Evolutionary conservation across 2,113 vertebrate genomes (phyloP).

Genomic region (Sturnus vulgaris): DNA sequence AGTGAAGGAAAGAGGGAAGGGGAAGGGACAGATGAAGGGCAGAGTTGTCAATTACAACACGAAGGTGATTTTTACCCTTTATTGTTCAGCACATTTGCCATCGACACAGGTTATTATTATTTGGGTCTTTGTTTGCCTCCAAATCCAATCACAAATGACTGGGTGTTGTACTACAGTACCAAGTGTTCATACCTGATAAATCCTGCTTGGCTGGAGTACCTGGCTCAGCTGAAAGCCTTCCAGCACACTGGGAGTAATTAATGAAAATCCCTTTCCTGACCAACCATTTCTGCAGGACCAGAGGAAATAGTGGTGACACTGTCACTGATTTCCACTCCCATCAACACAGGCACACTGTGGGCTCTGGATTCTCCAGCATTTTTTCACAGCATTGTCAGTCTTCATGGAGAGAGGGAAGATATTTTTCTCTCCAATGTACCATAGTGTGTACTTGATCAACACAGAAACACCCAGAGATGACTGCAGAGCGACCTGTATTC

Average conservation of each 20-base stretch:
- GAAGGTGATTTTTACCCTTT: neutral
- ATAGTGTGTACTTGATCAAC: neutral
- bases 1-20: neutral
- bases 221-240: neutral
- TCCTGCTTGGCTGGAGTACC: constrained; percentile 1
- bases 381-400: neutral
- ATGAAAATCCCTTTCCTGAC: neutral
- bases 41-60: neutral
- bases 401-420: neutral
- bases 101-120: neutral
- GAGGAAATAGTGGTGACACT: neutral
- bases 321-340: neutral
- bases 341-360: neutral
- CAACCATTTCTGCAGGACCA: neutral
- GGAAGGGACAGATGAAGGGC: neutral
- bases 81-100: neutral
- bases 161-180: neutral
- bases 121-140: neutral
- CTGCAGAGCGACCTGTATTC: neutral
- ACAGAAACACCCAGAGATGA: neutral
- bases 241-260: neutral
- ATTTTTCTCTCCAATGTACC: neutral
- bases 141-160: constrained; percentile 10
- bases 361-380: neutral
- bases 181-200: constrained; percentile 45